A percentile compares a stretch with the other conserved stretches of the same genome.
These are phyloP conservation scores for Gopherus flavomarginatus DNA, from an alignment of 2,113 vertebrate genomes.

Conservation along the genomic window DNA sequence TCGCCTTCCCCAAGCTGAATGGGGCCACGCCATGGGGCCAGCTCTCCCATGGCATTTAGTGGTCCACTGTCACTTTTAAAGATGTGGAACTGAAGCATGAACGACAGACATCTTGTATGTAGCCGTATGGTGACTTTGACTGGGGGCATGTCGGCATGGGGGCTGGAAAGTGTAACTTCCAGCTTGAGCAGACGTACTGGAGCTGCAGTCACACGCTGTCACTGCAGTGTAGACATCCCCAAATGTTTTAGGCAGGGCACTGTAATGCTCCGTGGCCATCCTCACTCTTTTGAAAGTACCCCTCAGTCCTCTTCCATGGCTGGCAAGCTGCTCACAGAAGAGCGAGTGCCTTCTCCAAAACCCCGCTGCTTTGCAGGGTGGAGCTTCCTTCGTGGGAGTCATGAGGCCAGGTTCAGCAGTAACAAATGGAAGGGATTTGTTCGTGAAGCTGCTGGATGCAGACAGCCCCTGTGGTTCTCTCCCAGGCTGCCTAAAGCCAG, in stretches of 20 bases:
- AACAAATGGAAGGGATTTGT: neutral
- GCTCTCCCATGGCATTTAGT: neutral
- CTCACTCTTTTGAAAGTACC: neutral
- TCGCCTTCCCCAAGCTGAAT: neutral
- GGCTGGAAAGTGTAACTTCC: neutral
- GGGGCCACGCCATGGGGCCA: neutral
- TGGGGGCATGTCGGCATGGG: neutral
- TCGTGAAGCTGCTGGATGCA: neutral
- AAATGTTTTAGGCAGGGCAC: neutral
- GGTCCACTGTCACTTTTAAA: neutral
- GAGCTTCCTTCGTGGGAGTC: neutral
- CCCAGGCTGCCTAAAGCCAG: neutral
- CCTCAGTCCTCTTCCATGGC: neutral
- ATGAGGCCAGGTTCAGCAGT: neutral
- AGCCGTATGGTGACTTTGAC: neutral
- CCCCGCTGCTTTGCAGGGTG: neutral
- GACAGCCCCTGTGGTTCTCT: neutral
- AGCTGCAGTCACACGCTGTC: no score
- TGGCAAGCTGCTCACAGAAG: neutral
- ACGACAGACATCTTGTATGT: neutral
- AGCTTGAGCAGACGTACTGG: neutral
- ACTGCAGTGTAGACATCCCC: no score
- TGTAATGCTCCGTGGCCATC: neutral
- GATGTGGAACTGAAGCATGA: neutral
- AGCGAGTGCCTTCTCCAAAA: neutral